These are phyloP conservation scores for Coboldia fuscipes DNA, from an alignment of 1,140 invertebrate species.

Conservation along the genomic window DNA sequence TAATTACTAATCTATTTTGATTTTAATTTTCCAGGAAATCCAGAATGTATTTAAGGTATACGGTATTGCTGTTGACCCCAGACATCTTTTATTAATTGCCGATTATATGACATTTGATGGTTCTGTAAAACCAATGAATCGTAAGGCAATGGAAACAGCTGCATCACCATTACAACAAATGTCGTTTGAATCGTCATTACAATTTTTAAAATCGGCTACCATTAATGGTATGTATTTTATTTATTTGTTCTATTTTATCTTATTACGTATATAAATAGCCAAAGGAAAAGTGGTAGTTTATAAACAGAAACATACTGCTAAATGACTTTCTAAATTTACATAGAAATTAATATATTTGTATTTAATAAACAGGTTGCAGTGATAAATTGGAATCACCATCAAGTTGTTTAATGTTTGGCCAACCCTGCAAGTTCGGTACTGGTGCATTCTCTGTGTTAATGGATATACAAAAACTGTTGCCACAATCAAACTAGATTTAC, in stretches of 20 bases:
- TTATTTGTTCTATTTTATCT: too few relatives aligned
- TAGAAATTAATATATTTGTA: conserved; percentile 4
- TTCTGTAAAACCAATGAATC: conserved; percentile 68
- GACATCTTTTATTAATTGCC: conserved; percentile 81
- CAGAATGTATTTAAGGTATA: conserved; percentile 88
- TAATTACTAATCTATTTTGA: not conserved
- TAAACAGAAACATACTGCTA: too few relatives aligned
- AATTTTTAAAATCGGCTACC: conserved; percentile 67
- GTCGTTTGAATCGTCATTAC: conserved; percentile 86
- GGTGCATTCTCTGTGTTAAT: conserved; percentile 59
- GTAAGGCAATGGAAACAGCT: conserved; percentile 69
- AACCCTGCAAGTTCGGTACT: conserved; percentile 64
- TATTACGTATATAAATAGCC: too few relatives aligned
- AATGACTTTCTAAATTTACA: not conserved
- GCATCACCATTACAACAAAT: conserved; percentile 92
- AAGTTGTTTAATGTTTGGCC: conserved; percentile 69
- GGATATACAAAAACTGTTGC: too few relatives aligned
- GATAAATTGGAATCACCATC: conserved; percentile 76
- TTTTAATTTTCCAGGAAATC: conserved; percentile 36
- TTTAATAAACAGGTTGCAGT: conserved; percentile 27
- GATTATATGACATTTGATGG: conserved; percentile 98
- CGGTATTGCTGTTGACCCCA: conserved; percentile 81
- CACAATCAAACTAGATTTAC: too few relatives aligned
- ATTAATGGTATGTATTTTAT: conserved; percentile 29
- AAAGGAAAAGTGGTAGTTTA: too few relatives aligned